Evolutionary conservation across 2,797 vertebrate genomes (phyloP), one percentile per base, ranked within the genome.

Genomic region (Spea hammondii): DNA sequence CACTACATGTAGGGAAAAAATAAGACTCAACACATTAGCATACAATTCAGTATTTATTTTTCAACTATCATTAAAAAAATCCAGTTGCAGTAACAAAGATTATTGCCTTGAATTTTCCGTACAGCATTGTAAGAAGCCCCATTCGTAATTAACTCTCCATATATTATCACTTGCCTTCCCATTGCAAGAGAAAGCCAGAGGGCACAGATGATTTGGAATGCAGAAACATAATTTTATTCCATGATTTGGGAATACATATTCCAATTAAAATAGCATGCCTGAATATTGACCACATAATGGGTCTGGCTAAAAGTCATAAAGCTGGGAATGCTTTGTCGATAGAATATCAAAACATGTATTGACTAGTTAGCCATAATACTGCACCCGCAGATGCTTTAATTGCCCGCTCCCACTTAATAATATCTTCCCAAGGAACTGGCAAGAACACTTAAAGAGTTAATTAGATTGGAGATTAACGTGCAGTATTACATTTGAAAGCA

Each of bases 81-180:
- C 93, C 89, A 87, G 87, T 91, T 91, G 92, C 89, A 87, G 91
- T 93, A 92, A 93, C 90, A 90, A 92, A 93, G 89, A 93, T 93
- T 93, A 93, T 93, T 93, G 92, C 91, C 93, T 93, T 92, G 90
- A 91, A 91, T 90, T 92, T 91, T 90, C 89, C 89, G 91, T 91
- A 90, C 89, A 89, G 82, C 87, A 85, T 84, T 86, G 86, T 88
- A 87, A 88, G 88, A 89, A 85, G 89, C 87, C 88, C 89, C 88
- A 65, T 54, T 50, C 64, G 89, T 86, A 86, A 87, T 85, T 83
- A 91, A 90, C 91, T 92, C 92, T 92, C 91, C 88, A 88, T 90
- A 90, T 77, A 79, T 67, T 83, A 64, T 77, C 65, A 82, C 54
- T 59, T 62, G 44, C 50, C 53, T 68, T 71, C 17, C 48, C 71